These are phyloP conservation scores for Spodoptera litura DNA, from an alignment of 1,140 invertebrate species.

Conservation along the genomic window DNA sequence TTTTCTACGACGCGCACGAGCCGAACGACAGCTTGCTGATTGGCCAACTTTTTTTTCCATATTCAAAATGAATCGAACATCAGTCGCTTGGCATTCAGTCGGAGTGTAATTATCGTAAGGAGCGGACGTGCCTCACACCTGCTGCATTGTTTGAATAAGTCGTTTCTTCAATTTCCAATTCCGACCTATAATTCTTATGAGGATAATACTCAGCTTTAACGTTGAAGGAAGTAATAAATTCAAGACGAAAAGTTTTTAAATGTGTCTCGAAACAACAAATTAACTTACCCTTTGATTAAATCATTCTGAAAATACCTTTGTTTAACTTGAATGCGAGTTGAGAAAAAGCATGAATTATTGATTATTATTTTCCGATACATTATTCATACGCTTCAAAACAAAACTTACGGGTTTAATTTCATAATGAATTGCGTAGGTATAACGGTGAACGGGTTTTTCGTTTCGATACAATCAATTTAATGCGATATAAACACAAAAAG, in stretches of 20 bases:
- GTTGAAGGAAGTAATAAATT: slow-evolving; percentile 25
- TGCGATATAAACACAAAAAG: slow-evolving; percentile 27
- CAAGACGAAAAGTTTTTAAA: slow-evolving; percentile 4
- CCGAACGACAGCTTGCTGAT: slow-evolving; percentile 65
- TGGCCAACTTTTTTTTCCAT: slow-evolving; percentile 68
- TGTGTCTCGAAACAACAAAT: slow-evolving; percentile 4
- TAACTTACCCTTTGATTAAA: neutral
- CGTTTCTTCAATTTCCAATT: slow-evolving; percentile 46
- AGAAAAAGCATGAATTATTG: neutral
- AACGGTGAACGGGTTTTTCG: slow-evolving; percentile 21
- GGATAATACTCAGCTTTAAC: slow-evolving; percentile 18
- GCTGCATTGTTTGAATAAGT: slow-evolving; percentile 58
- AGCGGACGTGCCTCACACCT: slow-evolving; percentile 67
- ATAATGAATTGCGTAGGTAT: slow-evolving; percentile 4
- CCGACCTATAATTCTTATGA: slow-evolving; percentile 2
- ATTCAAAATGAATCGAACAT: slow-evolving; percentile 67
- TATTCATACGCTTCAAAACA: neutral
- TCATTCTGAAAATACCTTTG: neutral
- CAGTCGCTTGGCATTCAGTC: slow-evolving; percentile 52
- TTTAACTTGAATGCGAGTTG: neutral
- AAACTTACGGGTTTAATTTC: neutral
- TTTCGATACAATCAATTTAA: slow-evolving; percentile 34
- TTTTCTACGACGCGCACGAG: slow-evolving; percentile 63
- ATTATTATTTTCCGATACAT: neutral
- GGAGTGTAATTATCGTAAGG: slow-evolving; percentile 62